Evolutionary conservation across 2,113 vertebrate genomes (phyloP).

Genomic region (Odocoileus hemionus): DNA sequence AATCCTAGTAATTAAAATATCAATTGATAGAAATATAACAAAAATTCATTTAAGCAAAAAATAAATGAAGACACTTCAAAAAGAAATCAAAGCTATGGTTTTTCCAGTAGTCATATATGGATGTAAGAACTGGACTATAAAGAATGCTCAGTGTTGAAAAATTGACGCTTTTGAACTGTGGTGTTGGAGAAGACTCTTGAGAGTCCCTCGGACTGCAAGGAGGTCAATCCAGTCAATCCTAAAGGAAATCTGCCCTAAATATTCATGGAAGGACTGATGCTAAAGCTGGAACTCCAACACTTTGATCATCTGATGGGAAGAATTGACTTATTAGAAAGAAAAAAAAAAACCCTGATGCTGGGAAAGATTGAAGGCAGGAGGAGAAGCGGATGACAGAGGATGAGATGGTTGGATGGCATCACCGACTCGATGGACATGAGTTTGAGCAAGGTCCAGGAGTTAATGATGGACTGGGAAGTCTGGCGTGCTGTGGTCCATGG

Average conservation of each 20-base stretch:
- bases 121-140: background rate
- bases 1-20: background rate
- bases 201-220: background rate
- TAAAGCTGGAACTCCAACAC: background rate
- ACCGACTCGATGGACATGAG: background rate
- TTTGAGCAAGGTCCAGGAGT: background rate
- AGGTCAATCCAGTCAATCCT: background rate
- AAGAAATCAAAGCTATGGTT: background rate
- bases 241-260: background rate
- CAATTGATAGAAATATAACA: background rate
- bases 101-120: background rate
- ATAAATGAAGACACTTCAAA: background rate
- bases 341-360: background rate
- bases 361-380: background rate
- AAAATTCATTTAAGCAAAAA: background rate
- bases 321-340: background rate
- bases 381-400: background rate
- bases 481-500: rapidly evolving
- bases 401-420: background rate
- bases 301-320: background rate
- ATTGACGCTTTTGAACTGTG: background rate
- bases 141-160: background rate
- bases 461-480: background rate
- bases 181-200: background rate
- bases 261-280: background rate